These are phyloP conservation scores for Dryocosmus kuriphilus DNA, from an alignment of 2,888 invertebrate species.

Conservation along the genomic window DNA sequence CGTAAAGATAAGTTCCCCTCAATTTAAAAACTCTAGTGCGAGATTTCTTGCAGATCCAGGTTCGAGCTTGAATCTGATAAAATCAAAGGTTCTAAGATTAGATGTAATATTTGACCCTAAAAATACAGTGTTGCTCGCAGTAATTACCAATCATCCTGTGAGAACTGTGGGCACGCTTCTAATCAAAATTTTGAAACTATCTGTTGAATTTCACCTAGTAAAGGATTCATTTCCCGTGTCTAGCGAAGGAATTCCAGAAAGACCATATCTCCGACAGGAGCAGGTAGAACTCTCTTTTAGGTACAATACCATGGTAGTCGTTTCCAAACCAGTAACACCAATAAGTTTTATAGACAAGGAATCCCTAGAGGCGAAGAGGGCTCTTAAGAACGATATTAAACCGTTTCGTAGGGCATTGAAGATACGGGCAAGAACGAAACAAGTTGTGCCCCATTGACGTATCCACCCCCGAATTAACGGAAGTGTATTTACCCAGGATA, in stretches of 20 bases:
- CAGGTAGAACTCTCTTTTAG: no score
- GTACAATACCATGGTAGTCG: neutral
- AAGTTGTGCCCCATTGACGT: neutral
- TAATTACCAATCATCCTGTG: neutral
- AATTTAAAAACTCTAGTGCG: neutral
- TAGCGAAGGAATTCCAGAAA: neutral
- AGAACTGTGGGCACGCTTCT: neutral
- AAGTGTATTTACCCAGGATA: constrained; percentile 13
- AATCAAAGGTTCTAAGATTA: neutral
- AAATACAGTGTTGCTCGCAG: neutral
- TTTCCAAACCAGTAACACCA: neutral
- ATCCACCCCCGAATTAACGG: neutral
- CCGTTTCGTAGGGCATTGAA: neutral
- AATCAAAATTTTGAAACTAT: neutral
- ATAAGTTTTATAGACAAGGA: neutral
- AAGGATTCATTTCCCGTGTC: no score
- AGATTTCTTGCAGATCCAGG: neutral
- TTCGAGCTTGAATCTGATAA: neutral
- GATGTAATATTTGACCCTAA: neutral
- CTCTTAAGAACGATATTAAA: neutral
- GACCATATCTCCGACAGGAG: no score
- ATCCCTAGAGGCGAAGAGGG: neutral
- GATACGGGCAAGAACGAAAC: neutral
- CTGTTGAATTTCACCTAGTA: neutral
- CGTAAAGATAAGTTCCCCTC: neutral